Percentiles rank a stretch among this genome's conserved stretches.
These are phyloP conservation scores for Onychostoma macrolepis DNA, from an alignment of 2,113 vertebrate genomes.

Conservation along the genomic window DNA sequence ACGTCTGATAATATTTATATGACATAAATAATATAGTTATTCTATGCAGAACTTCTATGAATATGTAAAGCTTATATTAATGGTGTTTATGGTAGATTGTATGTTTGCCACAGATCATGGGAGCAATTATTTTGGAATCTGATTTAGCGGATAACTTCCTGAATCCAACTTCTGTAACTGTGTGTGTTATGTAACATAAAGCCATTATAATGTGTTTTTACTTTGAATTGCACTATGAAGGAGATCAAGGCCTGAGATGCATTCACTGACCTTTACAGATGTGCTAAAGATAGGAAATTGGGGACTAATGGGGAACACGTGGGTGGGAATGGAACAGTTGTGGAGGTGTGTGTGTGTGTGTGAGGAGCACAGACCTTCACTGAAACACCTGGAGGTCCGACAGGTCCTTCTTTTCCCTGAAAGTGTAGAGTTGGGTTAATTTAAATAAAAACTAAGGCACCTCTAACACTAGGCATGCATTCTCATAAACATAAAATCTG, in stretches of 20 bases:
- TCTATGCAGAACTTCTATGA: not conserved
- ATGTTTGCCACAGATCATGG: not conserved
- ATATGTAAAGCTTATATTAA: not conserved
- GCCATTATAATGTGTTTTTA: not conserved
- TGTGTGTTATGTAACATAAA: not conserved
- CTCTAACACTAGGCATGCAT: not conserved
- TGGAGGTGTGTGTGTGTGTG: not conserved
- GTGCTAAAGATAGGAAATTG: constrained; percentile 43
- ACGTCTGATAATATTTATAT: not conserved
- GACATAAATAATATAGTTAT: not conserved
- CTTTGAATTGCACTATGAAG: not conserved
- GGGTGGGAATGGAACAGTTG: constrained; percentile 40
- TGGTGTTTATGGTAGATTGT: not conserved
- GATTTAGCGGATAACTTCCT: not conserved
- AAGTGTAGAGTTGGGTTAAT: not conserved
- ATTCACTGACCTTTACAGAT: constrained; percentile 42
- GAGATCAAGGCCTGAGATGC: constrained; percentile 2
- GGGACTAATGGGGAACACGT: constrained; percentile 52
- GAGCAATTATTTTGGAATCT: not conserved
- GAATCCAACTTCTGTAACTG: not conserved
- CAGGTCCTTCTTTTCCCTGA: constrained; percentile 76
- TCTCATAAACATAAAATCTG: too few relatives aligned
- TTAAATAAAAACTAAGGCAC: not conserved
- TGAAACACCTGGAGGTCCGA: constrained; percentile 71
- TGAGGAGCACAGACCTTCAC: constrained; percentile 71